A percentile compares a stretch with the other conserved stretches of the same genome.
Evolutionary conservation across 2,888 invertebrate genomes (phyloP).

Genomic region (Dolomedes plantarius): DNA sequence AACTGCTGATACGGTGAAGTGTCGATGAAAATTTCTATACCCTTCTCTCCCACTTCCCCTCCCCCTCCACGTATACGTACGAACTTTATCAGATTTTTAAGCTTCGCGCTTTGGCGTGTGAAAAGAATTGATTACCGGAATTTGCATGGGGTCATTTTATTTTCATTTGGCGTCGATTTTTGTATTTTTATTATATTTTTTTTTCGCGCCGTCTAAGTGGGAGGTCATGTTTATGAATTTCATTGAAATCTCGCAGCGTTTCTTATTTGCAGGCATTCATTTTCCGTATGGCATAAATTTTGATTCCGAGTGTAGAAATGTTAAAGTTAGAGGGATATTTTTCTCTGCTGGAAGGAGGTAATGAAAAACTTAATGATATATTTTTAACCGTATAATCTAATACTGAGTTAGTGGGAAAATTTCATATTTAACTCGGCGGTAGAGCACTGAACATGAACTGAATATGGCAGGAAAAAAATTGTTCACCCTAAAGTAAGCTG

Average conservation of each 20-base stretch:
- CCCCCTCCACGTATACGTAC: not conserved
- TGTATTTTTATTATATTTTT: not conserved
- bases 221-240: not conserved
- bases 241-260: not conserved
- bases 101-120: not conserved
- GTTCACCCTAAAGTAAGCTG: no score
- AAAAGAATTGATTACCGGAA: constrained; percentile 20
- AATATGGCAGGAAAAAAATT: no score
- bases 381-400: not conserved
- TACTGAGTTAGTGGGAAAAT: no score
- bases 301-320: not conserved
- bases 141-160: constrained; percentile 27
- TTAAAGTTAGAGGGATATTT: not conserved
- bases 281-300: not conserved
- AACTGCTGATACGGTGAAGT: constrained; percentile 8
- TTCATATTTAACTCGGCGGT: no score
- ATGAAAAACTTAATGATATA: not conserved
- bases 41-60: not conserved
- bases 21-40: not conserved
- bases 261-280: not conserved
- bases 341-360: not conserved
- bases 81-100: constrained; percentile 8
- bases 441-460: no score
- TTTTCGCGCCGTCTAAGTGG: not conserved
- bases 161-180: constrained; percentile 5